These are phyloP conservation scores for Saxidomus purpurata DNA, from an alignment of 1,140 invertebrate genomes.

Conservation along the genomic window DNA sequence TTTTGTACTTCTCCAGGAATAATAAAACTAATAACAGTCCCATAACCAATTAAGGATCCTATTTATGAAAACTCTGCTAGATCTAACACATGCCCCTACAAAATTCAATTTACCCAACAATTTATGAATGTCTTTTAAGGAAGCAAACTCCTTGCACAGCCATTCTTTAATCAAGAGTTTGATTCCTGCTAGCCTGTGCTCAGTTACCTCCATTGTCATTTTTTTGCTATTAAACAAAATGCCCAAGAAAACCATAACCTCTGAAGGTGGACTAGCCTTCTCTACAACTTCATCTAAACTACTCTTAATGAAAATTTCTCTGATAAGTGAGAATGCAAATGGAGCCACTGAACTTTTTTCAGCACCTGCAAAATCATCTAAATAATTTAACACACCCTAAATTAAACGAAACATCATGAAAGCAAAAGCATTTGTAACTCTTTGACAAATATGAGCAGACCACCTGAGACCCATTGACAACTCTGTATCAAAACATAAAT, in stretches of 20 bases:
- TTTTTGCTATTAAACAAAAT: constrained; percentile 9
- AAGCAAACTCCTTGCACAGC: background rate
- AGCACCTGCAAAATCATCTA: constrained; percentile 6
- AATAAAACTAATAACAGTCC: background rate
- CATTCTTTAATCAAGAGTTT: background rate
- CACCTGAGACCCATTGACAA: too few species aligned
- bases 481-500: too few species aligned
- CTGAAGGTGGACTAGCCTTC: too few species aligned
- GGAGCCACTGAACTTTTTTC: background rate
- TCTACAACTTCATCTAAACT: too few species aligned
- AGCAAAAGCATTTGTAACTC: background rate
- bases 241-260: too few species aligned
- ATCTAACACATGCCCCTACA: constrained; percentile 7
- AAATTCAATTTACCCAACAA: constrained; percentile 17
- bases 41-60: background rate
- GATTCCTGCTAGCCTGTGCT: background rate
- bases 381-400: too few species aligned
- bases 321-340: background rate
- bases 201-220: constrained; percentile 27
- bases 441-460: too few species aligned
- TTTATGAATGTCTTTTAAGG: constrained; percentile 12
- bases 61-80: too few species aligned
- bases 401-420: too few species aligned
- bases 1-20: background rate
- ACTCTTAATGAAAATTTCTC: background rate